phyloP scores from a whole-genome alignment of 64 coral and sea anemone genomes.

The Hydrozoanthus tunicans region DNA sequence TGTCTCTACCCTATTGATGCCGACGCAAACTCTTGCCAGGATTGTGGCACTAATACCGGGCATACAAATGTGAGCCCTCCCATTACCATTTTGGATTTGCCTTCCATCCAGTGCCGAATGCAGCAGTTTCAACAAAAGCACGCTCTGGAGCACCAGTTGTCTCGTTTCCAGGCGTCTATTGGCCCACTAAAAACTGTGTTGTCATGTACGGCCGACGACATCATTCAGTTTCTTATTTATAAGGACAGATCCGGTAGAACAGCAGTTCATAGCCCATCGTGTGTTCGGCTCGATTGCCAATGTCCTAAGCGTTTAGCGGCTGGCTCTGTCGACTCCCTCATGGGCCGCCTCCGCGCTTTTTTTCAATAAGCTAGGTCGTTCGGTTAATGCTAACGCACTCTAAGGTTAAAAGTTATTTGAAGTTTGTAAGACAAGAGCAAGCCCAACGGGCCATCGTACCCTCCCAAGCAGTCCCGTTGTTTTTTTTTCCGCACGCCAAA shows the following conservation, averaged over 20 bases:
- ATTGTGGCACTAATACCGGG: background rate
- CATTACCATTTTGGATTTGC: background rate
- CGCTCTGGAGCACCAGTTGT: background rate
- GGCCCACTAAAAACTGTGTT: background rate
- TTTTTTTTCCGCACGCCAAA: background rate
- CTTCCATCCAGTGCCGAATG: conserved; percentile 7
- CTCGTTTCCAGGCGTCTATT: background rate
- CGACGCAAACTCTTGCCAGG: conserved; percentile 10
- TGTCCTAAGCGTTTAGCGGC: conserved; percentile 47
- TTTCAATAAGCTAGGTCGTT: conserved; percentile 39
- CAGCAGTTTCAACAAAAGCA: conserved; percentile 34
- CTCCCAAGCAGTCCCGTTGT: conserved; percentile 51
- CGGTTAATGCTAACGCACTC: conserved; percentile 34
- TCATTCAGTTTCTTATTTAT: conserved; percentile 41
- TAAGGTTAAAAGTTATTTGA: conserved; percentile 39
- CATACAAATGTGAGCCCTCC: background rate
- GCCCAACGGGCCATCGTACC: background rate
- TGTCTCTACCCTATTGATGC: conserved; percentile 30
- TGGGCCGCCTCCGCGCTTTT: conserved; percentile 20
- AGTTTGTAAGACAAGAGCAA: conserved; percentile 43
- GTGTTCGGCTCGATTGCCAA: background rate
- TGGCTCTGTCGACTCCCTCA: conserved; percentile 31
- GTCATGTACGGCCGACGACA: conserved; percentile 38
- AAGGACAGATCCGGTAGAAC: conserved; percentile 21
- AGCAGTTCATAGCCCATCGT: background rate